Evolutionary conservation across 2,888 invertebrate species (phyloP).

Genomic region (Morpho helenor): DNA sequence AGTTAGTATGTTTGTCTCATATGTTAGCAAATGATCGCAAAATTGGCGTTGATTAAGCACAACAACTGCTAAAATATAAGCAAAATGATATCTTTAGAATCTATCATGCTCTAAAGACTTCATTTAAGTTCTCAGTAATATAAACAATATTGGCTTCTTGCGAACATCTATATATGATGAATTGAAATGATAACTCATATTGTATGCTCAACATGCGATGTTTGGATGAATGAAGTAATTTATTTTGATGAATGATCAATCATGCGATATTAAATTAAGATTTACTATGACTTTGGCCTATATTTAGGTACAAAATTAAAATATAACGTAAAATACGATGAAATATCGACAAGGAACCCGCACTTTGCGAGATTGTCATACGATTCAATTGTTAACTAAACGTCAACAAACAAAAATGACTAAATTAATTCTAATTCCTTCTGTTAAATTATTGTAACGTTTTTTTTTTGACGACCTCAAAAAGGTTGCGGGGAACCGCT

Average conservation of each 20-base stretch:
- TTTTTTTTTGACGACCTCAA: no score
- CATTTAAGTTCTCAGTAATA: neutral
- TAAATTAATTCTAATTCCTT: no score
- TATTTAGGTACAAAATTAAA: no score
- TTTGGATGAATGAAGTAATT: neutral
- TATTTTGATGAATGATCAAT: neutral
- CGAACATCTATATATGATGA: neutral
- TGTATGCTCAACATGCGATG: constrained; percentile 2
- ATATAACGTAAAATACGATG: no score
- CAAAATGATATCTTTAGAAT: constrained; percentile 1
- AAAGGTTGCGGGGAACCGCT: no score
- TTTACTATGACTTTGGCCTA: no score
- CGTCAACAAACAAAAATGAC: no score
- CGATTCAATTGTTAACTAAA: no score
- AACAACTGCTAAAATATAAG: constrained; percentile 1
- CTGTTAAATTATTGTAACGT: no score
- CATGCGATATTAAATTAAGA: neutral
- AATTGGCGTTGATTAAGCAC: constrained; percentile 5
- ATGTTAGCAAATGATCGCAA: neutral
- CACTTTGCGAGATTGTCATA: no score
- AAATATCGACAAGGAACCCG: no score
- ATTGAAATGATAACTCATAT: neutral
- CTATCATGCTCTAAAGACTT: constrained; percentile 11
- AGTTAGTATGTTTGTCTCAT: no score
- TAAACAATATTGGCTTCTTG: neutral